Base-by-base conservation (phyloP, 2,797 vertebrate genomes). In the Huso huso region DNA sequence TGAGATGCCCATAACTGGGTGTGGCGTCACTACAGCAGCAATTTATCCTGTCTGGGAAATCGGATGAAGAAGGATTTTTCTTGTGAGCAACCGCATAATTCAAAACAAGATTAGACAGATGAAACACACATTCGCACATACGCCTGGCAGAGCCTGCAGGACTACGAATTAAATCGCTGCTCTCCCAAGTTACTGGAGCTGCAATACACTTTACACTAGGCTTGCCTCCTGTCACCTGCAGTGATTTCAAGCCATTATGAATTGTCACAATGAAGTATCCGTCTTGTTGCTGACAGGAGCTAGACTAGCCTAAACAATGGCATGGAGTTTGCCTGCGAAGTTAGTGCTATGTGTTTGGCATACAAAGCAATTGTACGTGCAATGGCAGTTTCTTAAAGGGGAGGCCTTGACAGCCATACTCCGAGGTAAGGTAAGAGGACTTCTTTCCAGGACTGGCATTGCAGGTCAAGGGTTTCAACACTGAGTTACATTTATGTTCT, bases 221-320 rank as follows among this genome's bases (percentile, higher is more conserved):
- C 51, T 58, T 49, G 64, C 37, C 64, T 70, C 60, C 68, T 70
- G 68, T 65, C 68, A 66, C 68, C 59, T 66, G 64, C 50, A 66
- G 68, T 61, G 58, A 65, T 62, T 66, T 51, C 64, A 62, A 64
- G 18, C 64, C 65, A 70, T 70, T 70, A 66, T 62, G 68, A 70
- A 70, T 66, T 55, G 64, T 66, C 64, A 66, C 50, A 70, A 49
- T 37, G 11, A 37, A 64, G 51, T 61, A 70, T 66, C 63, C 64
- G 61, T 70, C 68, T 69, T 69, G 58, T n/a, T 50, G 18, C 23
- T 62, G 68, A 66, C 64, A 55, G 13, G 62, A 51, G 52, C 15
- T 63, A 37, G 37, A 37, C 4, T 37, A 5, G 37, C 37, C 37
- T 37, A 55, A 55, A 55, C 53, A 8, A 10, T n/a, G 53, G 53